Percentiles rank a stretch among this genome's conserved stretches.
Evolutionary conservation across 2,113 vertebrate species (phyloP).

Genomic region (Xenopus tropicalis): UCB_Xtro_10.0 CM004445.2:60721001-60721500

Average conservation of each 20-base stretch:
- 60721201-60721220: conserved; percentile 6
- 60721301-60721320: conserved; percentile 20
- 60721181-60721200: conserved; percentile 1
- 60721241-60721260: neutral
- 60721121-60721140: neutral
- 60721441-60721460: conserved; percentile 43
- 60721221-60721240: conserved; percentile 6
- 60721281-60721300: conserved; percentile 8
- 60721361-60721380: conserved; percentile 29
- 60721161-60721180: conserved; percentile 1
- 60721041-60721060: no score
- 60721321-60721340: conserved; percentile 17
- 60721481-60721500: conserved; percentile 41
- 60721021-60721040: neutral
- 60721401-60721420: conserved; percentile 44
- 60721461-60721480: conserved; percentile 43
- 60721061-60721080: no score
- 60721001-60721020: neutral
- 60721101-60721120: neutral
- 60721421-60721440: conserved; percentile 41
- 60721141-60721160: neutral
- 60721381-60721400: conserved; percentile 44
- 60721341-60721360: conserved; percentile 2
- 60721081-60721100: no score
- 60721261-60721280: conserved; percentile 8